A percentile compares a stretch with the other conserved stretches of the same genome.
Evolutionary conservation across 2,888 invertebrate species (phyloP).

Genomic region (Scaptomyza tumidula): DNA sequence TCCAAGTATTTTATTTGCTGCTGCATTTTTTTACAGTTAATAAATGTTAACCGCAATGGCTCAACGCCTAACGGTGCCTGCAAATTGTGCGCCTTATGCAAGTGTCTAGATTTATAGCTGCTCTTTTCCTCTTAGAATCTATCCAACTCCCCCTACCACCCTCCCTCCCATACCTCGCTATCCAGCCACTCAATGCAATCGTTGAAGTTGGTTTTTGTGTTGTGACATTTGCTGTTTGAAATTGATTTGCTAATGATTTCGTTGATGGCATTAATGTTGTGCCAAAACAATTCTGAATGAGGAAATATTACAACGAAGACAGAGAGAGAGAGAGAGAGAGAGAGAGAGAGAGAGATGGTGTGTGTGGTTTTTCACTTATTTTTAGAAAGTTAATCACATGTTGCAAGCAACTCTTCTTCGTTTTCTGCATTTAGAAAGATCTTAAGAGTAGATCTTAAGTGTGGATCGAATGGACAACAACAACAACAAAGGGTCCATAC

Average conservation of each 20-base stretch:
- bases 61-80: slow-evolving; percentile 25
- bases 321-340: background rate
- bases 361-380: slow-evolving; percentile 33
- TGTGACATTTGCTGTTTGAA: slow-evolving; percentile 68
- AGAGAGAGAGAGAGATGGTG: background rate
- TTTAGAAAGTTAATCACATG: slow-evolving; percentile 58
- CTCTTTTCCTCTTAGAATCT: background rate
- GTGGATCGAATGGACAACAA: slow-evolving; percentile 13
- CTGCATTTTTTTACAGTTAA: slow-evolving; percentile 54
- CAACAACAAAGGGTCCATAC: background rate
- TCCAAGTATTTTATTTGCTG: background rate
- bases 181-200: no score
- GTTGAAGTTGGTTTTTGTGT: background rate
- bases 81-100: slow-evolving; percentile 31
- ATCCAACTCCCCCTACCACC: no score
- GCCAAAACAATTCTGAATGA: slow-evolving; percentile 7
- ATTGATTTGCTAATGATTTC: slow-evolving; percentile 70
- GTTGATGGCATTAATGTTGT: slow-evolving; percentile 55
- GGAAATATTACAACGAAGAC: slow-evolving; percentile 1
- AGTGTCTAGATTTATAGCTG: slow-evolving; percentile 30
- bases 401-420: slow-evolving; percentile 21
- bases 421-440: slow-evolving; percentile 13
- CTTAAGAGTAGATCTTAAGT: slow-evolving; percentile 16
- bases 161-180: background rate
- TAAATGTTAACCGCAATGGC: slow-evolving; percentile 64